Evolutionary conservation across 2,797 vertebrate genomes (phyloP).

Genomic region (Otus scops): DNA sequence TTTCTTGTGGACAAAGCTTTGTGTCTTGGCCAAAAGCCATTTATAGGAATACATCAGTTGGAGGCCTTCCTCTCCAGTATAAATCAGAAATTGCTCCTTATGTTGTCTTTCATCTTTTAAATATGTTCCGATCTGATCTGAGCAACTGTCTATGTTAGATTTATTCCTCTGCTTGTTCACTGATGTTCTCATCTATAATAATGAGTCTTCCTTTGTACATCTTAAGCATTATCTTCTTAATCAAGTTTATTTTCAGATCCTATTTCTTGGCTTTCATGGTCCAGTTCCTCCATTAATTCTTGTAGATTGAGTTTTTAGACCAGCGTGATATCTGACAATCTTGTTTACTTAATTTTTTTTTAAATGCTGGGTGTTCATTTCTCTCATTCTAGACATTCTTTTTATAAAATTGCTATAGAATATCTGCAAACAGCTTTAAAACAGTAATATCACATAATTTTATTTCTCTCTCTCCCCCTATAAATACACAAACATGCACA

Average conservation of each 20-base stretch:
- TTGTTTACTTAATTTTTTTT: neutral
- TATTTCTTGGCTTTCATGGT: slow-evolving; percentile 38
- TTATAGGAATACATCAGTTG: slow-evolving; percentile 29
- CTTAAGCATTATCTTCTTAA: slow-evolving; percentile 11
- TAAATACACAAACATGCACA: neutral
- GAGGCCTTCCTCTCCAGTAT: slow-evolving; percentile 46
- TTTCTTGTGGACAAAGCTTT: neutral
- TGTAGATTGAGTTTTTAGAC: neutral
- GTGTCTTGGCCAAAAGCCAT: slow-evolving; percentile 39
- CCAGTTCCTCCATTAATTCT: slow-evolving; percentile 57
- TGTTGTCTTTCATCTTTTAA: slow-evolving; percentile 39
- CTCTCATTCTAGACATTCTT: neutral
- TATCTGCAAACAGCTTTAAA: slow-evolving; percentile 47
- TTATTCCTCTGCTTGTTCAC: slow-evolving; percentile 30
- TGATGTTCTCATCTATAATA: slow-evolving; percentile 29
- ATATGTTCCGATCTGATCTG: neutral
- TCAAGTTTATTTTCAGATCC: slow-evolving; percentile 59
- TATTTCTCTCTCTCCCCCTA: slow-evolving; percentile 6
- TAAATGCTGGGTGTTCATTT: neutral
- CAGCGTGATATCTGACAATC: neutral
- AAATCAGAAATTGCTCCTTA: slow-evolving; percentile 50
- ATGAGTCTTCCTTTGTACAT: slow-evolving; percentile 51
- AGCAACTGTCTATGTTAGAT: slow-evolving; percentile 24
- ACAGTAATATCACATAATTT: slow-evolving; percentile 7
- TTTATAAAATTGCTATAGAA: neutral